These are phyloP conservation scores for Polydrusus cervinus DNA, from an alignment of 2,888 invertebrate species.

Conservation along the genomic window DNA sequence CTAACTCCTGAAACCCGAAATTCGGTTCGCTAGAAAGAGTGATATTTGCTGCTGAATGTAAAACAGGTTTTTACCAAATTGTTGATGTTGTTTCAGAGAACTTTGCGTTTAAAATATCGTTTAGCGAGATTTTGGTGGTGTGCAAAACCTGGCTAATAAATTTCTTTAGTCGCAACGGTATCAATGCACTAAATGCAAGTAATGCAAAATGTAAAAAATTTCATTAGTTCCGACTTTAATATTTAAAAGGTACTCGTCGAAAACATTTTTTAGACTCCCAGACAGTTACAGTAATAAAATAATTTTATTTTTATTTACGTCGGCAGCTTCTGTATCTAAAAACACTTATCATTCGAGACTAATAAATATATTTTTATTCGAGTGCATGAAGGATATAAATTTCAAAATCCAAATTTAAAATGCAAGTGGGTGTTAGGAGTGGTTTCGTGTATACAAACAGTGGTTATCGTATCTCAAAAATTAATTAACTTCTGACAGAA, in stretches of 20 bases:
- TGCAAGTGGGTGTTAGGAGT: slow-evolving; percentile 41
- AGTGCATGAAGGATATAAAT: slow-evolving; percentile 32
- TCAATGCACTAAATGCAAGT: too few relatives aligned
- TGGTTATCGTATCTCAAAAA: slow-evolving; percentile 53
- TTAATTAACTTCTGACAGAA: slow-evolving; percentile 58
- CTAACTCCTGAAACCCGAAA: too few relatives aligned
- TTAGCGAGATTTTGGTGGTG: too few relatives aligned
- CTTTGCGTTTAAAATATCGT: too few relatives aligned
- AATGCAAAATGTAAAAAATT: background rate
- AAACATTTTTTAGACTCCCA: background rate
- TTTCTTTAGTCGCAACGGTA: background rate
- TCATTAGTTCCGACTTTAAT: too few relatives aligned
- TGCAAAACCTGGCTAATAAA: too few relatives aligned
- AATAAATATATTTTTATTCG: slow-evolving; percentile 32
- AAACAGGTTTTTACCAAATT: too few relatives aligned
- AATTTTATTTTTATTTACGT: slow-evolving; percentile 4
- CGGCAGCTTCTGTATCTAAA: slow-evolving; percentile 9
- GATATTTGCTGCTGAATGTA: too few relatives aligned
- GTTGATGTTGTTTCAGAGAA: too few relatives aligned
- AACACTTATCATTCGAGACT: slow-evolving; percentile 28
- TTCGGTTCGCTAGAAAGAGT: too few relatives aligned
- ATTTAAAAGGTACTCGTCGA: too few relatives aligned
- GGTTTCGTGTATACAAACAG: slow-evolving; percentile 46
- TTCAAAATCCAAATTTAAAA: slow-evolving; percentile 34
- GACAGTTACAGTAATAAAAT: background rate